Base-by-base conservation (phyloP, 1,140 invertebrate species). In the Samia ricini region DNA sequence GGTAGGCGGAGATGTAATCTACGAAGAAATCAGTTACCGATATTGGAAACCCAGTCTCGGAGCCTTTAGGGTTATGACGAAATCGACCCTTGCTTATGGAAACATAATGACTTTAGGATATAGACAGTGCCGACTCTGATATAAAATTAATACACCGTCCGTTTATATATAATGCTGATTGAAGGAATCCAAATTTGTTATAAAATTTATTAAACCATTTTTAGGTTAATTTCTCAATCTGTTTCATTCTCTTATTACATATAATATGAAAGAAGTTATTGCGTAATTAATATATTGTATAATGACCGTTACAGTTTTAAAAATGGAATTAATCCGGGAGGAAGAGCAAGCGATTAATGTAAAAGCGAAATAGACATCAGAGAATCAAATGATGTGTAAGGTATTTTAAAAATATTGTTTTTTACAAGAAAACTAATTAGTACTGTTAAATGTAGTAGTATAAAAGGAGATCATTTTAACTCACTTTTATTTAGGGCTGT, bases 61-160 rank as follows among this genome's bases (percentile, higher is more conserved):
- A 61, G 57, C 55, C n/a, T 26, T 42, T 42, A 42, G 12, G 10
- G 33, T 68, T 63, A 63, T 48, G 57, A 58, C 23, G 20, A 50
- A 56, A 69, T 56, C 49, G 63, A 60, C 68, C 68, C 54, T 64
- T 51, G 49, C 55, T 63, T 69, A 69, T 61, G 64, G 54, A 62
- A 50, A 57, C 64, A 48, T 64, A 70, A 70, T 66, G 61, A 70
- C 64, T 55, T 33, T 36, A 48, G n/a, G 22, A 36, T 36, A 33
- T 23, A 57, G 56, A 42, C 20, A 57, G 33, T 29, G 7, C 10
- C 15, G 33, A 42, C 33, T 42, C 33, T 15, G 51, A 52, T 23
- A 23, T 52, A 23, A 22, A 21, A 15, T 42, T 15, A 42, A 42
- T 42, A 42, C n/a, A 15, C n/a, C 3, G 33, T 12, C n/a, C 33